phyloP scores from a whole-genome alignment of 2,113 vertebrate species.

The Pungitius pungitius region DNA sequence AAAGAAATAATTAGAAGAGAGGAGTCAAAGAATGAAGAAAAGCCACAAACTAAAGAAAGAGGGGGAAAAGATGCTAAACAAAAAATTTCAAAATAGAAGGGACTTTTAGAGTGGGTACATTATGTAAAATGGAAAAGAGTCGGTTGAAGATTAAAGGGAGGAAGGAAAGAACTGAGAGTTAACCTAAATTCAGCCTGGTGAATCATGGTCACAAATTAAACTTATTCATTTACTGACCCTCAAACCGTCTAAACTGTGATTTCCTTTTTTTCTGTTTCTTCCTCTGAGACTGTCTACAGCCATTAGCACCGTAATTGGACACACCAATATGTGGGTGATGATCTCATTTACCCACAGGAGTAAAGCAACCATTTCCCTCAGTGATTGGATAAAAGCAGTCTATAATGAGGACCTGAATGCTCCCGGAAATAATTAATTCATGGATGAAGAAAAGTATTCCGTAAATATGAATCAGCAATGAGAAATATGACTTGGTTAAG shows the following conservation, averaged over 20 bases:
- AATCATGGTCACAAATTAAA: constrained; percentile 39
- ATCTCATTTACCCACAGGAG: constrained; percentile 26
- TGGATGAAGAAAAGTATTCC: constrained; percentile 4
- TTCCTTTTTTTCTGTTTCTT: constrained; percentile 2
- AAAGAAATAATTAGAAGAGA: constrained; percentile 15
- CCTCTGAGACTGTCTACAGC: constrained; percentile 15
- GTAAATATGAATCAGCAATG: constrained; percentile 38
- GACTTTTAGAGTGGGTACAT: no score
- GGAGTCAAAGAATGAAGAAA: constrained; percentile 3
- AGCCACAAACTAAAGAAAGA: background rate
- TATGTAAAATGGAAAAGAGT: background rate
- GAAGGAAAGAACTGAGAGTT: constrained; percentile 4
- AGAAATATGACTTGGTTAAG: constrained; percentile 26
- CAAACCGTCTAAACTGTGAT: constrained; percentile 8
- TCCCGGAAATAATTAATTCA: constrained; percentile 26
- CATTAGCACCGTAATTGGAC: constrained; percentile 33
- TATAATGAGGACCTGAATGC: constrained; percentile 21
- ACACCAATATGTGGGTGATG: constrained; percentile 17
- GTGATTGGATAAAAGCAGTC: constrained; percentile 1
- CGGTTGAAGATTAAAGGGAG: background rate
- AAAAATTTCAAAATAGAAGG: no score
- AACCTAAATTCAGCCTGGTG: constrained; percentile 22
- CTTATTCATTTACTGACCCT: constrained; percentile 26
- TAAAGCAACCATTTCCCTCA: constrained; percentile 14
- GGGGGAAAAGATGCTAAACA: background rate